Evolutionary conservation across 2,113 vertebrate genomes (phyloP).

Genomic region (Atractosteus spatula): DNA sequence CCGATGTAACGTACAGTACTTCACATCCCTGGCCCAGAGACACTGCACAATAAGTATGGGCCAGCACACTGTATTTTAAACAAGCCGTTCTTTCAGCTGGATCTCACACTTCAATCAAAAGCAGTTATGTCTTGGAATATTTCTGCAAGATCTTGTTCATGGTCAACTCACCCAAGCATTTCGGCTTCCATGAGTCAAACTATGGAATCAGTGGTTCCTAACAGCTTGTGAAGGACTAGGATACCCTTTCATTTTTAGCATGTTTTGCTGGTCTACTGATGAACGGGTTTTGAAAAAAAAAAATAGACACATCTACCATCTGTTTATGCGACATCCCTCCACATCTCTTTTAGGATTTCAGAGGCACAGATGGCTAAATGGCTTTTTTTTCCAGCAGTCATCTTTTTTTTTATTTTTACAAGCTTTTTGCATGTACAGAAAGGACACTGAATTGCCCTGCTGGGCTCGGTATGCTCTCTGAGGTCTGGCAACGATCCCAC

Average conservation of each 20-base stretch:
- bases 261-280: background rate
- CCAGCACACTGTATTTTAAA: too few relatives aligned
- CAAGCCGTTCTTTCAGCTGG: too few relatives aligned
- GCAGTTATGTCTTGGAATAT: too few relatives aligned
- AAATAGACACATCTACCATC: background rate
- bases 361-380: conserved; percentile 9
- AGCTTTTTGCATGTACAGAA: conserved; percentile 40
- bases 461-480: conserved; percentile 31
- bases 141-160: too few relatives aligned
- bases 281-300: background rate
- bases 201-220: background rate
- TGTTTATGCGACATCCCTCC: background rate
- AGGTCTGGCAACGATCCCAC: conserved; percentile 21
- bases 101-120: too few relatives aligned
- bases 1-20: too few relatives aligned
- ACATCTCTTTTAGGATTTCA: background rate
- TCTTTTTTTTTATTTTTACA: conserved; percentile 24
- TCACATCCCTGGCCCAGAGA: too few relatives aligned
- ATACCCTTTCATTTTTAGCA: background rate
- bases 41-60: too few relatives aligned
- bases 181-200: background rate
- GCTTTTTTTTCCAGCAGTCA: conserved; percentile 16
- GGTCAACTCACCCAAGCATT: too few relatives aligned
- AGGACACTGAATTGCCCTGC: conserved; percentile 48
- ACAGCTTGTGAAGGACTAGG: background rate